phyloP scores from a whole-genome alignment of 2,888 invertebrate species.

The Cheiracanthium punctorium region DNA sequence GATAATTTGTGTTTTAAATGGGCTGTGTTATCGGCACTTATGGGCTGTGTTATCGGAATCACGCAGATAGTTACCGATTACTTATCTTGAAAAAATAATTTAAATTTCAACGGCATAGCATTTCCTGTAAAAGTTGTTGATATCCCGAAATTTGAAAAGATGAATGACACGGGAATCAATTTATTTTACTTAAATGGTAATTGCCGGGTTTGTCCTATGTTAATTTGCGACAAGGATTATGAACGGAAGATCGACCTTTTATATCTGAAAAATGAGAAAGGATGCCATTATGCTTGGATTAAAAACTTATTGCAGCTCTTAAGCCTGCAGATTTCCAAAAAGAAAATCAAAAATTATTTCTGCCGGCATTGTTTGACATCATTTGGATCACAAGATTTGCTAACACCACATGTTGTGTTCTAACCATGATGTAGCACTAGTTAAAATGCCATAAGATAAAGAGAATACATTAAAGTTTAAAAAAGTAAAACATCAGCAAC shows the following conservation, averaged over 20 bases:
- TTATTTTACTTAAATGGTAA: no score
- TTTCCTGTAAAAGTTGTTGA: no score
- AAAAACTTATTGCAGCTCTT: background rate
- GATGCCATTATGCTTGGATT: background rate
- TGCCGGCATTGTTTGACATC: background rate
- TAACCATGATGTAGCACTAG: background rate
- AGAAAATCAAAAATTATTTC: background rate
- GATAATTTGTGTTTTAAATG: no score
- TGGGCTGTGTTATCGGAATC: no score
- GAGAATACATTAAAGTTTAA: background rate
- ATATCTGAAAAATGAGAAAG: background rate
- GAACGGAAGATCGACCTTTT: background rate
- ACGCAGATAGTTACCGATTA: no score
- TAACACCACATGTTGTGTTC: background rate
- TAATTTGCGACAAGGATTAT: no score
- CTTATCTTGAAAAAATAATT: no score
- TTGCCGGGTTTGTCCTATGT: no score
- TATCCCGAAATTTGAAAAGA: no score
- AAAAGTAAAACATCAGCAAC: background rate
- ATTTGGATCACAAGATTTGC: background rate
- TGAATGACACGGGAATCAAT: no score
- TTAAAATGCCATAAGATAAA: background rate
- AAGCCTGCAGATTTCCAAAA: background rate
- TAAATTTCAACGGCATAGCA: no score
- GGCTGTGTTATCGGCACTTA: no score